Evolutionary conservation across 2,113 vertebrate species (phyloP), one percentile per base, ranked within the genome.

Genomic region (Carlito syrichta): DNA sequence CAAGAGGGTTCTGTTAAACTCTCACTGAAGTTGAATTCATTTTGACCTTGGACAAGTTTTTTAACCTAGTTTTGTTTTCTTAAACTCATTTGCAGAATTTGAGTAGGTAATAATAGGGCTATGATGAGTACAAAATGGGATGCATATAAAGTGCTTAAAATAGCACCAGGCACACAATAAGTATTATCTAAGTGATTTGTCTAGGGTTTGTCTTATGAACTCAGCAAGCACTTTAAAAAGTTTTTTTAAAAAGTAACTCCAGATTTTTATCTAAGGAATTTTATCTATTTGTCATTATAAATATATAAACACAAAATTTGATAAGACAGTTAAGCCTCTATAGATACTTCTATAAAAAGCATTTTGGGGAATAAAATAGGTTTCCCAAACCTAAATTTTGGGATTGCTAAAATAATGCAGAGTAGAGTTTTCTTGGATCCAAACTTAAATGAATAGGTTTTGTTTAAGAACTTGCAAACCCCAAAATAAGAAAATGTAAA

Each of bases 401-500:
- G 2, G 17, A 2, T 92, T 84, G 3, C 88, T 89, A 92, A 92
- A 91, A 91, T 89, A 83, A 69, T 84, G 50, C 2, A 52, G 25
- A n/a, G 23, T 56, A 38, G 9, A 40, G 3, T 43, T 10, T 1
- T 86, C 38, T 78, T 69, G 8, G 8, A 17, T 83, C n/a, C 43
- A 91, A 83, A 56, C 4, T 68, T n/a, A 74, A 96, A 94, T 45
- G 1, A 77, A 45, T 88, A 7, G 25, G 14, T 83, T 96, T 81
- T 86, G 20, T 74, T 94, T 78, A 92, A 60, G 32, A 1, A 86
- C 60, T 77, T 95, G 5, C 4, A 94, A 68, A 76, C 10, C 8
- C 35, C 52, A 86, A 91, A 91, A 85, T 68, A 87, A 82, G 48
- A 69, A 88, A 82, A 94, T 71, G 32, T 63, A 16, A 93, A 97